Evolutionary conservation across 37 sponge, comb jelly and placozoan species (phyloP).

Genomic region (Beroe forskalii): DNA sequence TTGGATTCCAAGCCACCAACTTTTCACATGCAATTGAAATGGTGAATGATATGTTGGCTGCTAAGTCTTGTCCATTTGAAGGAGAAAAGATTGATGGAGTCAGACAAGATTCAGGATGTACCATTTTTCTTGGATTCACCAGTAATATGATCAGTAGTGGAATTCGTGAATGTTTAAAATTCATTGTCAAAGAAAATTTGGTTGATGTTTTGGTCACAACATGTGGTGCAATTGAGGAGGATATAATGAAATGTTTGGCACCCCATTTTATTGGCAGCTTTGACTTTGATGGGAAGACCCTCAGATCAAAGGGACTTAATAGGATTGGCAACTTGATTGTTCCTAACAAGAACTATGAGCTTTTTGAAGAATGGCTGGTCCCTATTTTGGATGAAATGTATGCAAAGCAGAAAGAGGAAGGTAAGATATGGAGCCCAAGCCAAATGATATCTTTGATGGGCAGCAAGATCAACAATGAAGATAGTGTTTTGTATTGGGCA

Average conservation of each 20-base stretch:
- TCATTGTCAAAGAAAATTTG: constrained; percentile 89
- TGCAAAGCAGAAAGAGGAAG: constrained; percentile 79
- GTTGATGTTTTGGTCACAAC: constrained; percentile 94
- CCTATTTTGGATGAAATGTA: constrained; percentile 83
- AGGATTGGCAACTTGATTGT: constrained; percentile 92
- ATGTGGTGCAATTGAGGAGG: constrained; percentile 97
- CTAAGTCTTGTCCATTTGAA: background rate
- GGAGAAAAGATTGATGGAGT: constrained; percentile 57
- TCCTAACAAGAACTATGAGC: constrained; percentile 91
- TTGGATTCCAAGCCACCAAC: constrained; percentile 97
- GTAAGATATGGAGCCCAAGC: constrained; percentile 84
- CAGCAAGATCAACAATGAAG: constrained; percentile 82
- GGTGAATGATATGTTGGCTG: constrained; percentile 77
- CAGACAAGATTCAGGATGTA: constrained; percentile 82
- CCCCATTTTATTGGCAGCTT: constrained; percentile 89
- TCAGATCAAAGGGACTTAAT: constrained; percentile 86
- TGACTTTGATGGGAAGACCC: constrained; percentile 73
- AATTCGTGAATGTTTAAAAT: constrained; percentile 80
- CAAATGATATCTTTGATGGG: constrained; percentile 88
- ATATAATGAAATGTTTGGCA: constrained; percentile 96
- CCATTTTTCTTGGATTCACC: constrained; percentile 97
- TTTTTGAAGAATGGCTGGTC: constrained; percentile 94
- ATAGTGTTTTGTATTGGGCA: constrained; percentile 96
- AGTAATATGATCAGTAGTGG: constrained; percentile 95
- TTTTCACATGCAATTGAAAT: constrained; percentile 88